Evolutionary conservation across 2,888 invertebrate genomes (phyloP), one percentile per base, ranked within the genome.

Genomic region (Ormyrus nitidulus): DNA sequence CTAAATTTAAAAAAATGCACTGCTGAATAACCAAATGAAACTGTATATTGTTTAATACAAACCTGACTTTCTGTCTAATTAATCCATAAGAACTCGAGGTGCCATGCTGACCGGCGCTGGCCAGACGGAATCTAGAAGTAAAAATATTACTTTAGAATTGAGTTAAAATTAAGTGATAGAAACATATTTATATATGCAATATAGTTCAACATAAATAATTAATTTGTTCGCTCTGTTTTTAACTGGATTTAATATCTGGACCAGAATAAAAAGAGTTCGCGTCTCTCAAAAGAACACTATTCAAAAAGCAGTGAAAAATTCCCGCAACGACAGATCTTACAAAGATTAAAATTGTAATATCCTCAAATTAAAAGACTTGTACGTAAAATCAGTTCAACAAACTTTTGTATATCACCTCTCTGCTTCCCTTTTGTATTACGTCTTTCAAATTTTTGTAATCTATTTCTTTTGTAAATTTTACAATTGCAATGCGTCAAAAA

Each of bases 41-140:
- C 3, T 34, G 3, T 34, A 34, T 34, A 34, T 34, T 34, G 34
- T 34, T 34, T 34, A 34, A 34, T 34, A 34, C 34, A 2, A 34
- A 34, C 34, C 34, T 34, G 34, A 34, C 34, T 34, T 34, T 9
- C n/a, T 58, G n/a, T 58, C 58, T n/a, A 44, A 34, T 46, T 46
- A 6, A 5, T 62, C 44, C 9, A 61, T 62, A 46, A 62, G 48
- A 8, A 9, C 10, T 65, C 13, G 68, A 65, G 77, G 80, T 10
- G 65, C 59, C 13, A 82, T 53, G n/a, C 58, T 66, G 11, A n/a
- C 0, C 4, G 69, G 44, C n/a, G 82, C 79, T 19, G 82, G 82
- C 82, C 82, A 82, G 6, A 81, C 48, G 6, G 62, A 65, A 65
- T 83, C 84, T 83, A 56, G 58, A 71, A 82, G 75, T 34, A 54